Base-by-base conservation (phyloP, 2,113 vertebrate genomes). In the Osmerus mordax region DNA sequence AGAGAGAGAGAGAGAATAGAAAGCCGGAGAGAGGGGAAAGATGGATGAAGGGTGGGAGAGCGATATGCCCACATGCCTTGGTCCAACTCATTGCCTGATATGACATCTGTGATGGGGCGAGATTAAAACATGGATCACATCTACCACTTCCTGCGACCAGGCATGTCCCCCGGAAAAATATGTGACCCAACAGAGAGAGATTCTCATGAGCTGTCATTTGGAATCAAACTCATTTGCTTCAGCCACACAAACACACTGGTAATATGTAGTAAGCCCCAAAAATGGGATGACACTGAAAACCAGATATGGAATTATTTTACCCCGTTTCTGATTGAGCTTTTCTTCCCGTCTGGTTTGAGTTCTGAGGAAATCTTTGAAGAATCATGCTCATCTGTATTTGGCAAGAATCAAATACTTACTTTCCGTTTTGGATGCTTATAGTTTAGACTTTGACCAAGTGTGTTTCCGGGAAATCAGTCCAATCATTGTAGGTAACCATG, bases 201-300 rank as follows among this genome's bases (percentile, higher is more conserved):
- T 80, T 84, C 85, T 85, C 82, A 65, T 70, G 73, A 86, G 86
- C 89, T 92, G 88, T 90, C 87, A 88, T 83, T 80, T 9, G 28
- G 78, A 83, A 91, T 91, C 81, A 89, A 86, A 88, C 78, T 90
- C 82, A 90, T 87, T 86, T 84, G 78, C 78, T 63, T 74, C 83
- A 86, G 88, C 83, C 79, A 69, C 18, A 81, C 78, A 83, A 83
- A 84, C 81, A 76, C 61, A 51, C 51, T 47, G 3, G 70, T 54
- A 71, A 81, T 73, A 58, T 70, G 67, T 77, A 77, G 78, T 70
- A 47, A 15, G 54, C 29, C 62, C 55, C 41, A 60, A 73, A 19
- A 19, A 62, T 15, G 60, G 23, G 21, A 62, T 15, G 41, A 47
- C 41, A 47, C 9, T 2, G 9, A 47, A 12, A 47, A 47, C 5